Evolutionary conservation across 2,797 vertebrate species (phyloP).

Genomic region (Sarcophilus harrisii): DNA sequence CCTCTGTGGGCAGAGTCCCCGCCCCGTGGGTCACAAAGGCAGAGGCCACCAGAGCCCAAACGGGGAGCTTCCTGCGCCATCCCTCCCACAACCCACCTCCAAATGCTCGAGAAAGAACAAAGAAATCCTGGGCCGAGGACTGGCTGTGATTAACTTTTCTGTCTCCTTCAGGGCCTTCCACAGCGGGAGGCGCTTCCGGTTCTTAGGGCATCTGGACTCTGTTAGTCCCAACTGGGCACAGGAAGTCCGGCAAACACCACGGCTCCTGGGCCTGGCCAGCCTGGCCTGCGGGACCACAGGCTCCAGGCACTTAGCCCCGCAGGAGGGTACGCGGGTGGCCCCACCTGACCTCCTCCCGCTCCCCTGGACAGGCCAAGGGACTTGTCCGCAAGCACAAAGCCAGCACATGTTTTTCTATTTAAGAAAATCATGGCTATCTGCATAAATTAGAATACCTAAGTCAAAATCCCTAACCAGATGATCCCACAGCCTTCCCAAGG

Average conservation of each 20-base stretch:
- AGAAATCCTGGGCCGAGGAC: not conserved
- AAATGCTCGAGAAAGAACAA: constrained; percentile 31
- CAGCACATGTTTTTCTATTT: not conserved
- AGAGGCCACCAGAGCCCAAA: not conserved
- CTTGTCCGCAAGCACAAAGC: not conserved
- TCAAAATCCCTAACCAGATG: not conserved
- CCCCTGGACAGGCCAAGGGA: not conserved
- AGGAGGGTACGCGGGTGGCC: not conserved
- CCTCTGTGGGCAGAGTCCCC: no score
- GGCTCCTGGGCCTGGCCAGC: not conserved
- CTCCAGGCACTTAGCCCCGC: not conserved
- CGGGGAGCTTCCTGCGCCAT: no score
- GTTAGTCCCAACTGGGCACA: not conserved
- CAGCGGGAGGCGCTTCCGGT: not conserved
- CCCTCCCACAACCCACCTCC: not conserved
- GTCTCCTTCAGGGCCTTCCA: not conserved
- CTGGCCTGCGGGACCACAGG: not conserved
- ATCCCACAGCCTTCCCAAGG: not conserved
- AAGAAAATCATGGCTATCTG: not conserved
- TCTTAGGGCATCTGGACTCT: not conserved
- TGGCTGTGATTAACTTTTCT: not conserved
- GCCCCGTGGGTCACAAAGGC: not conserved
- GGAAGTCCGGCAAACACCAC: not conserved
- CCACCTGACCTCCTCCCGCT: not conserved
- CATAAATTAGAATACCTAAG: not conserved